Conservation (phyloP, 1,140 invertebrate species). For the Limonius californicus region DNA sequence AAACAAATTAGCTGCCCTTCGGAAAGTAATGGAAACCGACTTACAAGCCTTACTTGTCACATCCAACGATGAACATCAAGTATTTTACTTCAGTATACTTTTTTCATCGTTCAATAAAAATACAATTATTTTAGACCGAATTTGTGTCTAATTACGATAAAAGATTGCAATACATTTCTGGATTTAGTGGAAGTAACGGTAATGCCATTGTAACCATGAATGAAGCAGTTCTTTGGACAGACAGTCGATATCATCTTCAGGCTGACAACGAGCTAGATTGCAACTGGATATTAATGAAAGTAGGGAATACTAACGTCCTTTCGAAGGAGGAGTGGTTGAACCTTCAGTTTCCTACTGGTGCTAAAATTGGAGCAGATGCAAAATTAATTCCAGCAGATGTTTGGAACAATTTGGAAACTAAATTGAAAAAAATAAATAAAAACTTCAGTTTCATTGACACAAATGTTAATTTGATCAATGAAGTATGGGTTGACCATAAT, state of each 20-base stretch:
- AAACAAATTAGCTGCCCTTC: constrained; percentile 52
- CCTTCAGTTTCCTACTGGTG: constrained; percentile 60
- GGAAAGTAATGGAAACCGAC: constrained; percentile 64
- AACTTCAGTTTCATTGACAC: constrained; percentile 68
- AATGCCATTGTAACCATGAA: constrained; percentile 71
- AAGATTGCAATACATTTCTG: constrained; percentile 76
- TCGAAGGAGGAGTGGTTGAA: constrained; percentile 61
- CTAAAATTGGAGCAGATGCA: constrained; percentile 79
- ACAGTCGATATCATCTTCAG: constrained; percentile 77
- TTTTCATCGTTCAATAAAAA: constrained; percentile 48
- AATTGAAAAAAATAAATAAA: constrained; percentile 53
- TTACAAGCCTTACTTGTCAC: constrained; percentile 71
- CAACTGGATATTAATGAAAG: constrained; percentile 77
- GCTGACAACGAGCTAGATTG: constrained; percentile 73
- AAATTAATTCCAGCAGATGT: constrained; percentile 61
- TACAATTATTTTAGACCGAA: constrained; percentile 52
- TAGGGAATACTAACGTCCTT: constrained; percentile 56
- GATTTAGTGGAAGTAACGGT: constrained; percentile 81
- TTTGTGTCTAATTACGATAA: constrained; percentile 69
- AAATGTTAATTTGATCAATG: constrained; percentile 72
- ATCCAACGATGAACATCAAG: constrained; percentile 75
- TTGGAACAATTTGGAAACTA: constrained; percentile 53
- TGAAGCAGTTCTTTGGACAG: constrained; percentile 83
- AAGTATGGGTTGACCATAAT: constrained; percentile 75
- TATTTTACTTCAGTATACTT: constrained; percentile 44